Base-by-base conservation (phyloP, 2,797 vertebrate genomes). In the Oreortyx pictus region DNA sequence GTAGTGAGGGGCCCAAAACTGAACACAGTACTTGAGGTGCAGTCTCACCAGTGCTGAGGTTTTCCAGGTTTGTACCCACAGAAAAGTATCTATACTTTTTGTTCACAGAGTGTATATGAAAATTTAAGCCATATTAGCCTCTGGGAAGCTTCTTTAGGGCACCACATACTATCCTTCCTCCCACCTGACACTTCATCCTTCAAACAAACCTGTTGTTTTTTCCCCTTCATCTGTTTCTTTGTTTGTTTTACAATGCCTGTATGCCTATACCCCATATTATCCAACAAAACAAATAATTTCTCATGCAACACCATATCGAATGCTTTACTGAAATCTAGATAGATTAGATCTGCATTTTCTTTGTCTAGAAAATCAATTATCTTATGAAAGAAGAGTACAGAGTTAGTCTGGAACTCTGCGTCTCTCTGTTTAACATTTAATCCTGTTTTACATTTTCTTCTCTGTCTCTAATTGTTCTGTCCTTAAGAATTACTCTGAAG, bases 321-420 rank as follows among this genome's bases (percentile, higher is more conserved):
- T 88, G 89, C 57, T 92, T 94, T 94, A 76, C 88, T 93, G 88
- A 96, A 90, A 90, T 84, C 74, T 88, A 88, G 64, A 84, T 84
- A 88, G 88, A 95, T 95, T 92, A 95, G 50, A 96, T 96, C 88
- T 82, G 91, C 86, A 71, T 93, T 92, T 86, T 57, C 52, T 94
- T 94, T 92, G 94, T 91, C 88, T 94, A 93, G 83, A 92, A 96
- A 95, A 95, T 96, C 95, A 95, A 94, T 96, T 96, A 94, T 76
- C 86, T 94, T 96, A 96, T 91, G 80, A 93, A 92, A 90, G 82
- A 83, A 88, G 46, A 74, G 82, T 94, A 95, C 83, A 14, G 5
- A 95, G 82, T 94, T 86, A 94, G 93, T 86, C 92, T 94, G 89
- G 67, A 67, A 92, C 67, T 79, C 80, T 54, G n/a, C 66, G 67